phyloP scores from a whole-genome alignment of 2,113 vertebrate genomes.

The Microcebus jonahi region DNA sequence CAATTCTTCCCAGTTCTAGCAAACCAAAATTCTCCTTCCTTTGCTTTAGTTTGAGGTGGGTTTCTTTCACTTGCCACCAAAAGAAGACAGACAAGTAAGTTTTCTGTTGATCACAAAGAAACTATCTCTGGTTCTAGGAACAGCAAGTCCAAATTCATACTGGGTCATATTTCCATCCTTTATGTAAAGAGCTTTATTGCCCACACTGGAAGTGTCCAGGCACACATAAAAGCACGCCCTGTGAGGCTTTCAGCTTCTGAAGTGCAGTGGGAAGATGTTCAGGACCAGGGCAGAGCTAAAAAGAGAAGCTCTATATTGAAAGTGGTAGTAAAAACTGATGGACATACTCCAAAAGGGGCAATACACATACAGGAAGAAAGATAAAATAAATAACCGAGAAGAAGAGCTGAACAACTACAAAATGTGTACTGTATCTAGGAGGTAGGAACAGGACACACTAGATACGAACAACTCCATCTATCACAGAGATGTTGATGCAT shows the following conservation, averaged over 20 bases:
- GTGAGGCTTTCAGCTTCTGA: background rate
- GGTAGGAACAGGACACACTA: background rate
- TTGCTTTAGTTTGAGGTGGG: background rate
- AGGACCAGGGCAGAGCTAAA: background rate
- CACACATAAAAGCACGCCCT: background rate
- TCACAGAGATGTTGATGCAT: background rate
- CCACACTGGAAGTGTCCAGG: background rate
- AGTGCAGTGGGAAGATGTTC: background rate
- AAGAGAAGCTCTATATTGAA: background rate
- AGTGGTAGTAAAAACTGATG: background rate
- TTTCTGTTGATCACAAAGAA: conserved; percentile 7
- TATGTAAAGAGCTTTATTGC: background rate
- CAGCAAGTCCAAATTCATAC: background rate
- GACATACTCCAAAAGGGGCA: background rate
- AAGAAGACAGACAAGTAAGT: background rate
- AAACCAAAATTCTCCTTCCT: background rate
- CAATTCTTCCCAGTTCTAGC: background rate
- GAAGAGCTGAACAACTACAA: background rate
- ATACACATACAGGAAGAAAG: background rate
- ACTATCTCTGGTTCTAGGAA: background rate
- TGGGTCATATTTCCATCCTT: background rate
- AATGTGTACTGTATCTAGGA: background rate
- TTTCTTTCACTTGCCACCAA: background rate
- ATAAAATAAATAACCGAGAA: background rate
- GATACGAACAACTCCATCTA: background rate